A percentile compares a stretch with the other conserved stretches of the same genome.
These are phyloP conservation scores for Oscarella lobularis DNA, from an alignment of 37 sponge, comb jelly and placozoan species.

Conservation along the genomic window DNA sequence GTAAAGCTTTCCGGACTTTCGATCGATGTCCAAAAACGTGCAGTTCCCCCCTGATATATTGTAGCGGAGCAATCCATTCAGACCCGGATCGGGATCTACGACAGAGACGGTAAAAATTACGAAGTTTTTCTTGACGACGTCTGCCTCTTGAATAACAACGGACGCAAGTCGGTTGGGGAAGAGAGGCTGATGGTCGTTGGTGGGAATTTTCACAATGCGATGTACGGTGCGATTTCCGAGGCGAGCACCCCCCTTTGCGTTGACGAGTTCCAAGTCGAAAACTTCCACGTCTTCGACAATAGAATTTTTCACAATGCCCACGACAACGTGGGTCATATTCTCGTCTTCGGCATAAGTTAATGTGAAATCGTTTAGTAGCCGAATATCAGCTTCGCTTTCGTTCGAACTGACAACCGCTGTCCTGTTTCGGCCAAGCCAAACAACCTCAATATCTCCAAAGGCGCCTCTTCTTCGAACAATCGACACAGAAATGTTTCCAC, in stretches of 20 bases:
- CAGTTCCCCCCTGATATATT: background rate
- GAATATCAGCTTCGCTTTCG: background rate
- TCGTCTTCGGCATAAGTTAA: background rate
- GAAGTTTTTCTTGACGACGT: background rate
- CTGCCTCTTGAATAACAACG: background rate
- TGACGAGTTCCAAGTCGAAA: background rate
- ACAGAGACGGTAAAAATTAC: background rate
- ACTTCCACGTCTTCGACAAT: background rate
- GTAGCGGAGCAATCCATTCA: background rate
- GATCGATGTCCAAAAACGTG: background rate
- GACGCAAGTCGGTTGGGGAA: background rate
- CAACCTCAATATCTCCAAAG: background rate
- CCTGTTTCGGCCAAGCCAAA: background rate
- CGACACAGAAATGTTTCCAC: background rate
- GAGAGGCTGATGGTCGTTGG: background rate
- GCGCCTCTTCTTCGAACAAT: background rate
- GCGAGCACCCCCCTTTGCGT: background rate
- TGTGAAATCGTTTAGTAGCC: background rate
- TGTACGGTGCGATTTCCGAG: background rate
- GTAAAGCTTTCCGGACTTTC: background rate
- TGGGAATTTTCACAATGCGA: background rate
- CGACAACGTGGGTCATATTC: background rate
- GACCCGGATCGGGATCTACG: slow-evolving; percentile 1
- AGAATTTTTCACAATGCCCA: background rate
- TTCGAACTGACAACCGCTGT: background rate